Base-by-base conservation (phyloP, 2,113 vertebrate genomes). In the Epinephelus lanceolatus region DNA sequence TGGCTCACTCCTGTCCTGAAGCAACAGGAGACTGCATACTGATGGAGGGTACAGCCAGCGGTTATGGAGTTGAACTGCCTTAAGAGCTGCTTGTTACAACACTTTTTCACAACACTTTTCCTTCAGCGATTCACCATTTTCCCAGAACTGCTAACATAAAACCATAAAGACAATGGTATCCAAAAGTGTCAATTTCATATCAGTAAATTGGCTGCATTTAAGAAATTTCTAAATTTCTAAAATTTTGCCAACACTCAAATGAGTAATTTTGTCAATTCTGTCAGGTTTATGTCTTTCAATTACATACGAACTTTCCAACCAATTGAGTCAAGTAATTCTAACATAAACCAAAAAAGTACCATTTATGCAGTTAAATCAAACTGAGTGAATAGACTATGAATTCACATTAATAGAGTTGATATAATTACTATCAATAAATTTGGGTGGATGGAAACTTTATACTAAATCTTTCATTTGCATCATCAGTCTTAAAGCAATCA, bases 11-110 rank as follows among this genome's bases (percentile, higher is more conserved):
- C 27, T 0, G 1, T 71, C 59, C 67, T 40, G 19, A 37, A 76
- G 71, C 79, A 85, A 83, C 71, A 45, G 71, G 75, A 72, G 71
- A 27, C 25, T 52, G 56, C n/a, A 66, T 75, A 47, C 60, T 76
- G 76, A 76, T 52, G 76, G 67, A 70, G 76, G 33, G 25, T 12
- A 62, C 23, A 59, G 60, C 40, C 65, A 60, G 49, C 27, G 33
- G 19, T 75, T 25, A 51, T 13, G 27, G 7, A 42, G 8, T 27
- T 47, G 18, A 62, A 55, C 57, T 37, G 19, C 68, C 21, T 27
- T 42, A 33, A 61, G 30, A 55, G 30, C 69, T 15, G 27, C 74
- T 42, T 57, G 47, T 56, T 68, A 17, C 10, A 57, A 11, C 21
- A 42, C 42, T 42, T 42, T 37, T 42, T 42, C 42, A 2, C 42